Percentiles rank a stretch among this genome's conserved stretches.
Conservation (phyloP, 2,113 vertebrate genomes). For the Marmota monax region DNA sequence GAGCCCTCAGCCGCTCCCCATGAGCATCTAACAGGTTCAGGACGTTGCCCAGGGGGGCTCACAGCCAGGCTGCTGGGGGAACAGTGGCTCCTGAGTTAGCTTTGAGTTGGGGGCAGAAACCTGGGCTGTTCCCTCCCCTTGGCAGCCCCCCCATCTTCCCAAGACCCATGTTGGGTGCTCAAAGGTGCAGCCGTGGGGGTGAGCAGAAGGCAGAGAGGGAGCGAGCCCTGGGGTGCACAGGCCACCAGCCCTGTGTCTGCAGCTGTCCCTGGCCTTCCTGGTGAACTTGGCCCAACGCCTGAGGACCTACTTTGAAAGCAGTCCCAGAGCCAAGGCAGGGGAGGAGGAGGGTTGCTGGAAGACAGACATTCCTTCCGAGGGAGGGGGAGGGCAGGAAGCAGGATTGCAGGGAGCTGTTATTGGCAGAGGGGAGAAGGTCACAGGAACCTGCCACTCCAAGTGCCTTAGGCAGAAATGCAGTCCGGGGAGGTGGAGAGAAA, state of each 20-base stretch:
- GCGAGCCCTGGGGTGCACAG: neutral
- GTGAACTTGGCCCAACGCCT: neutral
- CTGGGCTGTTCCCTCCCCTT: neutral
- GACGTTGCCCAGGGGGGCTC: neutral
- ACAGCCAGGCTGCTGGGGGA: neutral
- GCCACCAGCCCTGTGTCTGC: neutral
- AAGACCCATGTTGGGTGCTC: neutral
- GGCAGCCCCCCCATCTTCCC: no score
- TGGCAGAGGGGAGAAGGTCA: neutral
- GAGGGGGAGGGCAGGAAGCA: constrained; percentile 39
- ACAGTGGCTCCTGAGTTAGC: neutral
- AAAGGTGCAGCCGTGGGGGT: accelerated
- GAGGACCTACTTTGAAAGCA: neutral
- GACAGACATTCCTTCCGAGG: neutral
- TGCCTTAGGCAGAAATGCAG: neutral
- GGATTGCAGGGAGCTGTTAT: constrained; percentile 34
- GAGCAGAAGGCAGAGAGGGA: neutral
- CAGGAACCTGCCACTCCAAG: neutral
- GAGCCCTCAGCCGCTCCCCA: neutral
- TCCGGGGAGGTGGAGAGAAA: neutral
- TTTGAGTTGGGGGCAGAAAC: neutral
- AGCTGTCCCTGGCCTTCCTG: neutral
- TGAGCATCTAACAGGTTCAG: no score
- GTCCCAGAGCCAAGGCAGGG: neutral
- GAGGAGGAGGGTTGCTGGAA: neutral